Conservation (phyloP, 2,888 invertebrate species). For the Notodonta ziczac region DNA sequence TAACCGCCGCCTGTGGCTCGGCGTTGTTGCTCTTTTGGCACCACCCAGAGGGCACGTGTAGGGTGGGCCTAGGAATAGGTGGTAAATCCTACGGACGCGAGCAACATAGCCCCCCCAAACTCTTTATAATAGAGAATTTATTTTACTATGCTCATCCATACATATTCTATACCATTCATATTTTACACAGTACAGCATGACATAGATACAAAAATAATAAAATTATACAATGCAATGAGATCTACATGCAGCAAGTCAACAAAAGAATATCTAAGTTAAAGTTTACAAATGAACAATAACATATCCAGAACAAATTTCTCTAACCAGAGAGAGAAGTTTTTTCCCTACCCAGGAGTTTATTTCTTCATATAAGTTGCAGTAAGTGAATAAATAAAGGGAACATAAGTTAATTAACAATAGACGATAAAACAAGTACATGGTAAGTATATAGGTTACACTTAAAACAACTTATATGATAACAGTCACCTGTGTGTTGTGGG, state of each 20-base stretch:
- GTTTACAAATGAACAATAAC: slow-evolving; percentile 16
- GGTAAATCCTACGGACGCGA: slow-evolving; percentile 14
- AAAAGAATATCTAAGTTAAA: neutral
- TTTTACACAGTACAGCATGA: slow-evolving; percentile 42
- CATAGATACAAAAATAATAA: slow-evolving; percentile 42
- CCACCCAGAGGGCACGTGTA: slow-evolving; percentile 10
- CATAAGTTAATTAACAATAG: neutral
- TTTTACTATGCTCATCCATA: slow-evolving; percentile 35
- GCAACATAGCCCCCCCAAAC: slow-evolving; percentile 14
- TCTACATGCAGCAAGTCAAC: slow-evolving; percentile 27
- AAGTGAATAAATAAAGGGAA: slow-evolving; percentile 3
- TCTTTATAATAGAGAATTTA: slow-evolving; percentile 37
- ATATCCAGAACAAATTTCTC: neutral
- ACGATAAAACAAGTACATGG: neutral
- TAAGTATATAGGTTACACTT: neutral
- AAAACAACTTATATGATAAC: slow-evolving; percentile 2
- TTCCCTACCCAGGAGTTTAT: slow-evolving; percentile 20
- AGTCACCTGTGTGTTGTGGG: slow-evolving; percentile 10
- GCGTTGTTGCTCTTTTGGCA: slow-evolving; percentile 14
- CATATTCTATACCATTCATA: slow-evolving; percentile 35
- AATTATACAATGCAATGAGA: slow-evolving; percentile 48
- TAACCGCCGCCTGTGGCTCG: slow-evolving; percentile 15
- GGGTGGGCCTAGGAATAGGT: slow-evolving; percentile 10
- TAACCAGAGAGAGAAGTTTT: slow-evolving; percentile 9
- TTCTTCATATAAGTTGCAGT: slow-evolving; percentile 23